Percentiles rank a stretch among this genome's conserved stretches.
These are phyloP conservation scores for Podotricha telesiphe DNA, from an alignment of 2,888 invertebrate species.

Conservation along the genomic window DNA sequence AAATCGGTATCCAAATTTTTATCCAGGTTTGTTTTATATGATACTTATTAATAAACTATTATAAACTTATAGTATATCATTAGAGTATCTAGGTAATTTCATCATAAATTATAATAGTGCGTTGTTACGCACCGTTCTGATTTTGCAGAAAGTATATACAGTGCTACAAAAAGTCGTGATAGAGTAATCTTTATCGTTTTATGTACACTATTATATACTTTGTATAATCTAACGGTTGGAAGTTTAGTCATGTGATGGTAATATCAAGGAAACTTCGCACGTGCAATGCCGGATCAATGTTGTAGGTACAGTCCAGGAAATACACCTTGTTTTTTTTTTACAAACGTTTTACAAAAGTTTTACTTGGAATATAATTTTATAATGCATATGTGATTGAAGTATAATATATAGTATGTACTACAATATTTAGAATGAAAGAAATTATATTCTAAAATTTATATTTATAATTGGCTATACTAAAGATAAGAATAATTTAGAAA, in stretches of 20 bases:
- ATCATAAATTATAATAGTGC: neutral
- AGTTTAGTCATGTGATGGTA: conserved; percentile 44
- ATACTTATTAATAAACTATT: too few species aligned
- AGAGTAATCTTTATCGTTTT: conserved; percentile 17
- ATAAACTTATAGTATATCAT: too few species aligned
- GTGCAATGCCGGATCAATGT: conserved; percentile 47
- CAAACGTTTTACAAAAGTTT: too few species aligned
- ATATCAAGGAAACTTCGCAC: conserved; percentile 45
- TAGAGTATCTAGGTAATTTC: neutral
- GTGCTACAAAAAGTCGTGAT: conserved; percentile 15
- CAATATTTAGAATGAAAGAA: neutral
- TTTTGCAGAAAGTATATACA: neutral
- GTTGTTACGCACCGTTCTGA: too few species aligned
- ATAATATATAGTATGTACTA: neutral
- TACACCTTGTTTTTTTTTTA: neutral
- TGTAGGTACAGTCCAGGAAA: conserved; percentile 35
- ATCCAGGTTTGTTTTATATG: too few species aligned
- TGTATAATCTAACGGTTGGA: conserved; percentile 30
- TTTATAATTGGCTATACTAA: too few species aligned
- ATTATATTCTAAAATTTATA: too few species aligned
- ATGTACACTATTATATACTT: conserved; percentile 15
- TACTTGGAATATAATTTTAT: neutral
- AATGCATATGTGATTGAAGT: neutral
- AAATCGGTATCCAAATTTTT: too few species aligned
- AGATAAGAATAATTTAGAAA: neutral